Evolutionary conservation across 2,113 vertebrate species (phyloP).

Genomic region (Coregonus clupeaformis): DNA sequence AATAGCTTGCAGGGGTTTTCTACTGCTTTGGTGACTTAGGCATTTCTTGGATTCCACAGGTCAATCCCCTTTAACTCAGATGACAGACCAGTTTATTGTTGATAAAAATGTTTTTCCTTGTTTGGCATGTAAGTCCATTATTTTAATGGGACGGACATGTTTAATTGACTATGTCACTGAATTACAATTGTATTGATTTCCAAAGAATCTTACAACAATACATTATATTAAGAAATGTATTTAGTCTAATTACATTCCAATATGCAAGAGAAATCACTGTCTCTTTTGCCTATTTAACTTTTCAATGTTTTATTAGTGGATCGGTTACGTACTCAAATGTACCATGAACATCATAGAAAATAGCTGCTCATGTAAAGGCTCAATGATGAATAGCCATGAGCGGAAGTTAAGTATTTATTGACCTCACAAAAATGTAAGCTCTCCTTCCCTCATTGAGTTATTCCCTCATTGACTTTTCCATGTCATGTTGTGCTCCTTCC

Average conservation of each 20-base stretch:
- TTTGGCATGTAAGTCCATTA: constrained; percentile 35
- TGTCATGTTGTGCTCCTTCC: constrained; percentile 33
- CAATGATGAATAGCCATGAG: constrained; percentile 67
- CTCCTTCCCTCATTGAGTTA: constrained; percentile 57
- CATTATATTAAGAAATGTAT: constrained; percentile 2
- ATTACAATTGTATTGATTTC: constrained; percentile 15
- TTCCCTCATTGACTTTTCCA: constrained; percentile 29
- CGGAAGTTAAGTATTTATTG: constrained; percentile 74
- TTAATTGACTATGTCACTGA: constrained; percentile 29
- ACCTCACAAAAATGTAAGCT: constrained; percentile 70
- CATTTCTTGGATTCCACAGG: constrained; percentile 63
- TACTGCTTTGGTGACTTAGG: constrained; percentile 69
- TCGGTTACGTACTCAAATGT: constrained; percentile 21
- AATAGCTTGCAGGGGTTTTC: constrained; percentile 65
- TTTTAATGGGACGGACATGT: constrained; percentile 36
- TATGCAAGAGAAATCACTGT: not conserved
- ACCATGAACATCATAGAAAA: constrained; percentile 42
- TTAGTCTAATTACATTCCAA: constrained; percentile 11
- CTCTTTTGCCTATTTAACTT: constrained; percentile 24
- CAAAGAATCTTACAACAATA: not conserved
- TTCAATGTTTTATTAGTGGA: constrained; percentile 22
- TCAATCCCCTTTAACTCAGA: constrained; percentile 65
- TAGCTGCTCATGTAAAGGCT: constrained; percentile 61
- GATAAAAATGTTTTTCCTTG: constrained; percentile 63
- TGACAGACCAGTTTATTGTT: constrained; percentile 62